Evolutionary conservation across 1,140 invertebrate species (phyloP), one percentile per base, ranked within the genome.

Genomic region (Tyrophagus putrescentiae): DNA sequence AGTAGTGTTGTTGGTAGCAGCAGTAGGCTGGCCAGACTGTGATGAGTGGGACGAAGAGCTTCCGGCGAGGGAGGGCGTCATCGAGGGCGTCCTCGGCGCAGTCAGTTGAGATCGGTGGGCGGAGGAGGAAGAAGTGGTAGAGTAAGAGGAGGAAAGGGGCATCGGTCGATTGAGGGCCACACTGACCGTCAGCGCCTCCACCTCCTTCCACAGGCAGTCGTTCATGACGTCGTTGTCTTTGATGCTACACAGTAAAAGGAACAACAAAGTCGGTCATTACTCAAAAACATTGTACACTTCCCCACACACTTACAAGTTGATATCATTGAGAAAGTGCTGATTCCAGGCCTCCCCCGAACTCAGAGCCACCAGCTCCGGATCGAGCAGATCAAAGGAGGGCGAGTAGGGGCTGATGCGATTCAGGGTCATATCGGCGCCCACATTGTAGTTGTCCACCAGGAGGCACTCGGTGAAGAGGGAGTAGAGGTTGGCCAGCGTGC

Each of bases 401-500:
- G 52, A 31, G 25, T 54, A 54, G 3, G 21, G n/a, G 9, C 13
- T 31, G 25, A 54, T 34, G 13, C 52, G 52, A 54, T 54, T 54
- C 3, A 54, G 3, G n/a, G 52, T 54, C 32, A 18, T 7, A 54
- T 54, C 27, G 27, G 9, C 21, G 39, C 4, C 25, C n/a, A 27
- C 25, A 33, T 54, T 31, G 27, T 54, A 36, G 25, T 54, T 54
- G 25, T 54, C 52, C n/a, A 27, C 13, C 2, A 27, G 11, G 21
- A 54, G 27, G 9, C 27, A 2, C 45, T 63, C 48, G 11, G 39
- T 29, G 16, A 57, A 73, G 31, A 85, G 70, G 34, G 75, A 72
- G 60, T 78, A 71, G 13, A 88, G 72, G 73, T 87, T 88, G 0
- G 78, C 77, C 66, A 90, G 73, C 0, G 85, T 89, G 36, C 79